Evolutionary conservation across 2,797 vertebrate genomes (phyloP).

Genomic region (Rhinogobio ventralis): DNA sequence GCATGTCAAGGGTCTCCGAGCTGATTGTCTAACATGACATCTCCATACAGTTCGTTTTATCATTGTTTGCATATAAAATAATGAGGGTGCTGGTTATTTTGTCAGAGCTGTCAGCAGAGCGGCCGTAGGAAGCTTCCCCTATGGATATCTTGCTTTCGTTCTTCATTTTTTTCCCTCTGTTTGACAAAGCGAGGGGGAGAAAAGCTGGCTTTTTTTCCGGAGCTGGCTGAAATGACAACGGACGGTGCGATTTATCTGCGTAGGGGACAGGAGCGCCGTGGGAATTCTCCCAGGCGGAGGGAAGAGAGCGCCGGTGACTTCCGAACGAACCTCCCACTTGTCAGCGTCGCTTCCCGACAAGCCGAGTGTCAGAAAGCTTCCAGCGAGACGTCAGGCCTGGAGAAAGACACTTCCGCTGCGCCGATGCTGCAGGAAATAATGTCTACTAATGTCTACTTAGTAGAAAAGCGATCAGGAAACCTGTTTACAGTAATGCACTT

Average conservation of each 20-base stretch:
- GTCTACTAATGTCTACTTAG: neutral
- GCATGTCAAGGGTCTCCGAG: constrained; percentile 80
- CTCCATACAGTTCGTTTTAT: constrained; percentile 72
- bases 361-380: constrained; percentile 39
- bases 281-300: constrained; percentile 49
- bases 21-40: constrained; percentile 80
- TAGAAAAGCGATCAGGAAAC: no score
- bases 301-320: constrained; percentile 44
- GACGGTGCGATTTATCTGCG: constrained; percentile 56
- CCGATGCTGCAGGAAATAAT: neutral
- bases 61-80: constrained; percentile 81
- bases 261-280: constrained; percentile 50
- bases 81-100: constrained; percentile 76
- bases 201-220: constrained; percentile 41
- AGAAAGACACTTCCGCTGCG: neutral
- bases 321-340: constrained; percentile 51
- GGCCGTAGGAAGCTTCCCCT: constrained; percentile 54
- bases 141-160: constrained; percentile 33
- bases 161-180: constrained; percentile 32
- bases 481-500: no score
- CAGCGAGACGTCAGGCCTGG: neutral
- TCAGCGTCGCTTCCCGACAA: constrained; percentile 30
- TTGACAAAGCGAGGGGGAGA: constrained; percentile 28
- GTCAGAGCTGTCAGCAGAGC: constrained; percentile 72
- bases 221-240: constrained; percentile 55